Conservation (phyloP, 1,140 invertebrate genomes). For the Aphis gossypii region DNA sequence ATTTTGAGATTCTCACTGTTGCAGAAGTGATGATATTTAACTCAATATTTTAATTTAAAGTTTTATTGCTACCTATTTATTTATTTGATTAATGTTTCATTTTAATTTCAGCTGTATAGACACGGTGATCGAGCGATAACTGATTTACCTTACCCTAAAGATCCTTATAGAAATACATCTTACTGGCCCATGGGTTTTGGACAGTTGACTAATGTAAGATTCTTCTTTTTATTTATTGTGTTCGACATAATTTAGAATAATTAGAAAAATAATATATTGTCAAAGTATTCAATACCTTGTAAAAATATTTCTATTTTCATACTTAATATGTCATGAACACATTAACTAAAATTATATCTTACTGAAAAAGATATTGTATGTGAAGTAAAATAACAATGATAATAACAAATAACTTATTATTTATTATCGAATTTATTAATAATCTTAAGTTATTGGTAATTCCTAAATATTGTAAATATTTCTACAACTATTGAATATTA, state of each 20-base stretch:
- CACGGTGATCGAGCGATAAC: conserved; percentile 82
- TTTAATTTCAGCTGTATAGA: conserved; percentile 63
- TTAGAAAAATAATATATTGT: too few relatives aligned
- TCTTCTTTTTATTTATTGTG: not conserved
- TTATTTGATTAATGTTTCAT: not conserved
- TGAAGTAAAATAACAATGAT: not conserved
- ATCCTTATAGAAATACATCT: conserved; percentile 72
- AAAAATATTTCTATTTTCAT: too few relatives aligned
- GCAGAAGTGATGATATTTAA: not conserved
- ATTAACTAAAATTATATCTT: not conserved
- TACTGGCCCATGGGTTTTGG: conserved; percentile 79
- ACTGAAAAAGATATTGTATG: not conserved
- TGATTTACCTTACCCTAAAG: conserved; percentile 74
- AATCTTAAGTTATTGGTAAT: not conserved
- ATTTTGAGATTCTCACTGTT: too few relatives aligned
- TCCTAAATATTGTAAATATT: not conserved
- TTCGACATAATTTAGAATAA: too few relatives aligned
- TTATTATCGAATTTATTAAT: too few relatives aligned
- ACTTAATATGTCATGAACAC: too few relatives aligned
- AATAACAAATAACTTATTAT: not conserved
- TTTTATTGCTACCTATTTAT: not conserved
- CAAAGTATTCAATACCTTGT: too few relatives aligned
- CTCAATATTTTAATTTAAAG: not conserved
- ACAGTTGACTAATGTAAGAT: conserved; percentile 77
- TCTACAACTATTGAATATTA: not conserved